A percentile compares a stretch with the other conserved stretches of the same genome.
phyloP scores from a whole-genome alignment of 2,113 vertebrate species.

The Thunnus maccoyii region DNA sequence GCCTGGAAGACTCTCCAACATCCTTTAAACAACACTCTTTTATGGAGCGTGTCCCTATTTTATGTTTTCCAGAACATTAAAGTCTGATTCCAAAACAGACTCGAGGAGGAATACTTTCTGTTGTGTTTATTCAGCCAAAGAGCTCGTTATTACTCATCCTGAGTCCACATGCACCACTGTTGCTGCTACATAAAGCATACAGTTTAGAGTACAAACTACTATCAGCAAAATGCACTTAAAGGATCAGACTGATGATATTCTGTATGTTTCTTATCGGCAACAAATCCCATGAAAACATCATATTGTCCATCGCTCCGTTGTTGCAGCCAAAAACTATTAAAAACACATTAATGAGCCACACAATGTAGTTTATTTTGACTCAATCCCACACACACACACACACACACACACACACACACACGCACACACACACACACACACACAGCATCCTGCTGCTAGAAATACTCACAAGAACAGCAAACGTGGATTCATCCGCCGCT shows the following conservation, averaged over 20 bases:
- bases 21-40: conserved; percentile 2
- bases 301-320: conserved; percentile 5
- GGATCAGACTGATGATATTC: no score
- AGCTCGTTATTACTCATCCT: conserved; percentile 14
- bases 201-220: no score
- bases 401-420: no score
- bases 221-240: no score
- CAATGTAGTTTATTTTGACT: neutral
- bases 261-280: neutral
- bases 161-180: neutral
- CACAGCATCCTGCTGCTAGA: neutral
- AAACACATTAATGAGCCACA: conserved; percentile 14
- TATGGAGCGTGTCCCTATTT: neutral
- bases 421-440: neutral
- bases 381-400: no score
- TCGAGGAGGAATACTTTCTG: neutral
- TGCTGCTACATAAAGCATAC: conserved; percentile 22
- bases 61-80: neutral
- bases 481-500: conserved; percentile 10
- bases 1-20: neutral
- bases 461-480: neutral
- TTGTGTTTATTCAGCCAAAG: neutral
- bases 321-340: conserved; percentile 25
- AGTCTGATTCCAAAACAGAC: conserved; percentile 16
- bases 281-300: no score